Conservation (phyloP, 2,888 invertebrate species). For the Latrodectus elegans region DNA sequence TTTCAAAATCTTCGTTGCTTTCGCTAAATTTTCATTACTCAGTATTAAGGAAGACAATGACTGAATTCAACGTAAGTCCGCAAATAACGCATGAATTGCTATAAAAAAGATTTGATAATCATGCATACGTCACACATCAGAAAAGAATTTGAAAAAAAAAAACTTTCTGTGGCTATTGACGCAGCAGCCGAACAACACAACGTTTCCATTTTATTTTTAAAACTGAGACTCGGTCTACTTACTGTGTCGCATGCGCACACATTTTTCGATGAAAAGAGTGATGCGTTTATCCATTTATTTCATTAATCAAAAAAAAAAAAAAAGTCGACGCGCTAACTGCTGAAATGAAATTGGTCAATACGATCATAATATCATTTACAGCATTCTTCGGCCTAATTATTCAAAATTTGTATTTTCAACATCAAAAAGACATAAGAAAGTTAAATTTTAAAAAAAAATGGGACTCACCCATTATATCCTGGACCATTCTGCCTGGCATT, state of each 20-base stretch:
- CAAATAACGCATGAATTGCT: no score
- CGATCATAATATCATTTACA: background rate
- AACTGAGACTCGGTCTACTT: constrained; percentile 30
- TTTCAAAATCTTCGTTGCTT: no score
- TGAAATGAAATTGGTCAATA: background rate
- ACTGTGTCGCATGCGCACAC: constrained; percentile 13
- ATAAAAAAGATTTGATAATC: no score
- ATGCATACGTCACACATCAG: no score
- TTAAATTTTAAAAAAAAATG: background rate
- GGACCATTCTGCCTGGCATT: constrained; percentile 49
- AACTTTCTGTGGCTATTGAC: constrained; percentile 11
- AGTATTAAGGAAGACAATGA: no score
- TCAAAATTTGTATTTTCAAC: no score
- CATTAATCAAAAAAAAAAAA: constrained; percentile 35
- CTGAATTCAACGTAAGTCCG: no score
- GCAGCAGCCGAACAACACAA: constrained; percentile 15
- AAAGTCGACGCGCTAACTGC: background rate
- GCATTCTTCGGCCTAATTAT: no score
- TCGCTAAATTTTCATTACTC: no score
- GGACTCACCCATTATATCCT: constrained; percentile 69
- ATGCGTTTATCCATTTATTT: constrained; percentile 21
- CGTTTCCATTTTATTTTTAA: constrained; percentile 43
- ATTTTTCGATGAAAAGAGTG: constrained; percentile 9
- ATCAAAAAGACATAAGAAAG: no score
- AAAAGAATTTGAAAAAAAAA: background rate